Conservation (phyloP, 2,888 invertebrate genomes). For the Drosophila parthenogenetica region DNA sequence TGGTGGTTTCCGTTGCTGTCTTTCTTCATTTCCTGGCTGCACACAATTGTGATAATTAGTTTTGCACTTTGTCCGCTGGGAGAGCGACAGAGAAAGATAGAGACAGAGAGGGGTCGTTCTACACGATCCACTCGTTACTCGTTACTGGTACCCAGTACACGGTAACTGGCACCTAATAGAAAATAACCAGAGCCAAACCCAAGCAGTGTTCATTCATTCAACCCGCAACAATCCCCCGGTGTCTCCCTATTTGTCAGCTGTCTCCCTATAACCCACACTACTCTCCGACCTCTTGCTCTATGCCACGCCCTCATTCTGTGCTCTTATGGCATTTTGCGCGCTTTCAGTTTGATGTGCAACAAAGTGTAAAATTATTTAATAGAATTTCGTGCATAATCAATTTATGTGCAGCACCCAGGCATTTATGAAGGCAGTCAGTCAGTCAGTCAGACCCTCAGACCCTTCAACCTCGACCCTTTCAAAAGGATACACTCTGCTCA, state of each 20-base stretch:
- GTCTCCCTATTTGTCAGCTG: slow-evolving; percentile 10
- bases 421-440: slow-evolving; percentile 51
- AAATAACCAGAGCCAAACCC: slow-evolving; percentile 35
- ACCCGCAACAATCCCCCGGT: slow-evolving; percentile 2
- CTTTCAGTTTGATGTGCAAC: slow-evolving; percentile 80
- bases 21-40: slow-evolving; percentile 80
- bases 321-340: slow-evolving; percentile 75
- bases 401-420: slow-evolving; percentile 78
- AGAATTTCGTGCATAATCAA: slow-evolving; percentile 81
- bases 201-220: slow-evolving; percentile 71
- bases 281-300: neutral
- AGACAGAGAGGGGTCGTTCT: slow-evolving; percentile 18
- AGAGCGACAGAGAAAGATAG: slow-evolving; percentile 7
- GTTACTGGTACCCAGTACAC: neutral
- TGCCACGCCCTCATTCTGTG: slow-evolving; percentile 40
- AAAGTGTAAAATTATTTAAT: slow-evolving; percentile 82
- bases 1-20: slow-evolving; percentile 78
- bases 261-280: neutral
- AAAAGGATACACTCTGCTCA: slow-evolving; percentile 51
- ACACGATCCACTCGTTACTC: slow-evolving; percentile 2
- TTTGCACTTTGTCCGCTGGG: slow-evolving; percentile 73
- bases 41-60: slow-evolving; percentile 81
- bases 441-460: slow-evolving; percentile 29
- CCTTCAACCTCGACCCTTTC: slow-evolving; percentile 34
- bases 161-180: slow-evolving; percentile 8